These are phyloP conservation scores for Drymodes brunneopygia DNA, from an alignment of 2,113 vertebrate species.

Conservation along the genomic window DNA sequence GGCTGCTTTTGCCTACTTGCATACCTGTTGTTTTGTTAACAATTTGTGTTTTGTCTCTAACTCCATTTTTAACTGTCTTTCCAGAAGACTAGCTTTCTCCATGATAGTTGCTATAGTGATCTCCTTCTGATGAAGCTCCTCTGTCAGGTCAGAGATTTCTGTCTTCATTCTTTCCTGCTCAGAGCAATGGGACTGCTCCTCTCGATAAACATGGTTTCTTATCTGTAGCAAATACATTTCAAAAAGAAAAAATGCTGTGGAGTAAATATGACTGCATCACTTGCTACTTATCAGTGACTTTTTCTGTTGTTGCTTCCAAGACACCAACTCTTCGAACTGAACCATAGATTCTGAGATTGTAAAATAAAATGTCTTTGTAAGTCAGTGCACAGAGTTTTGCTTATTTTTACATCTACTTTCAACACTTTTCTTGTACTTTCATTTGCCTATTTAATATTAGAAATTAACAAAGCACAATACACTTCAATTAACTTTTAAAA, in stretches of 20 bases:
- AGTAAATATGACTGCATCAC: conserved; percentile 9
- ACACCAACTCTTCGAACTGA: not conserved
- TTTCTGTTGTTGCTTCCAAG: not conserved
- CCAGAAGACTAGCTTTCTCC: conserved; percentile 74
- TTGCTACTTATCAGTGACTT: not conserved
- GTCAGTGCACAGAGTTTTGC: not conserved
- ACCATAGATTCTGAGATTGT: not conserved
- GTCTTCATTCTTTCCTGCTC: conserved; percentile 71
- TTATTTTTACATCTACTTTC: not conserved
- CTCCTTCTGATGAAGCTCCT: conserved; percentile 76
- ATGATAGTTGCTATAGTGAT: conserved; percentile 78
- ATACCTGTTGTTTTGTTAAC: conserved; percentile 76
- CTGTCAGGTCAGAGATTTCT: conserved; percentile 73
- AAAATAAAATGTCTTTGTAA: not conserved
- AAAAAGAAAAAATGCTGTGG: conserved; percentile 24
- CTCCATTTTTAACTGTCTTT: conserved; percentile 76
- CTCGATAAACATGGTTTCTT: conserved; percentile 57
- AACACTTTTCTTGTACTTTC: not conserved
- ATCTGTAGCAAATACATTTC: conserved; percentile 63
- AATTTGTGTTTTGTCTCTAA: conserved; percentile 74
- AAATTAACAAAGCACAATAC: not conserved
- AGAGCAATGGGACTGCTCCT: conserved; percentile 49
- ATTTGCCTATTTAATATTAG: not conserved
- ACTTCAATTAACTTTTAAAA: not conserved
- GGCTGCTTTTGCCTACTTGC: not conserved